These are phyloP conservation scores for Octonoba sinensis DNA, from an alignment of 2,888 invertebrate species.

Conservation along the genomic window DNA sequence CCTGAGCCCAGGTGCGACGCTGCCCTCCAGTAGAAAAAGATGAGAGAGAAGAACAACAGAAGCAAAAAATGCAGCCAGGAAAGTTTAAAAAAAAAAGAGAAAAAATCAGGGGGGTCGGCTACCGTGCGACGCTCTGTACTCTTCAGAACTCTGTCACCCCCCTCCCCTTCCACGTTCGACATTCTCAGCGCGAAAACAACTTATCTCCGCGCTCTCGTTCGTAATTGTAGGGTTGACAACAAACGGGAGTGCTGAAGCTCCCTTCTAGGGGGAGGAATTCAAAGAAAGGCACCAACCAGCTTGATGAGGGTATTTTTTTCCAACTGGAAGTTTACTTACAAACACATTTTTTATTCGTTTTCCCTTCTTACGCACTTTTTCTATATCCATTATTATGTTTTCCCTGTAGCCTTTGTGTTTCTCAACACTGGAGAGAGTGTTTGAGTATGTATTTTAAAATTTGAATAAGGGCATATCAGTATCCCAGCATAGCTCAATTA, in stretches of 20 bases:
- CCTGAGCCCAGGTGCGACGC: constrained; percentile 56
- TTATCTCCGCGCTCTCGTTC: not conserved
- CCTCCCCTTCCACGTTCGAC: not conserved
- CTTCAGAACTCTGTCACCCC: not conserved
- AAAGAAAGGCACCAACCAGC: not conserved
- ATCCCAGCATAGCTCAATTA: too few relatives aligned
- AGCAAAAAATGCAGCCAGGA: constrained; percentile 6
- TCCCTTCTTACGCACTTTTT: too few relatives aligned
- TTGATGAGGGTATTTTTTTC: too few relatives aligned
- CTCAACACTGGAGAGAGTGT: too few relatives aligned
- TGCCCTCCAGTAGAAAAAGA: constrained; percentile 14
- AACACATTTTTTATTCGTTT: too few relatives aligned
- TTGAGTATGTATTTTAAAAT: too few relatives aligned
- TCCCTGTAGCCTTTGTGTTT: too few relatives aligned
- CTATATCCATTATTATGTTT: too few relatives aligned
- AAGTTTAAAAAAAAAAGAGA: not conserved
- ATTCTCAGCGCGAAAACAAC: constrained; percentile 41
- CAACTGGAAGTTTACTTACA: too few relatives aligned
- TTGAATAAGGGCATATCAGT: too few relatives aligned
- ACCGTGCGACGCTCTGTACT: constrained; percentile 53
- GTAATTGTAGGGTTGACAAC: constrained; percentile 57
- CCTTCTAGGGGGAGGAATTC: not conserved
- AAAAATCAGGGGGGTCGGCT: constrained; percentile 21
- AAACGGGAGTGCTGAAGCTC: constrained; percentile 23
- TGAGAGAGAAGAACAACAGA: constrained; percentile 13